These are phyloP conservation scores for Brachionus calyciflorus DNA, from an alignment of 1,140 invertebrate species.

Conservation along the genomic window DNA sequence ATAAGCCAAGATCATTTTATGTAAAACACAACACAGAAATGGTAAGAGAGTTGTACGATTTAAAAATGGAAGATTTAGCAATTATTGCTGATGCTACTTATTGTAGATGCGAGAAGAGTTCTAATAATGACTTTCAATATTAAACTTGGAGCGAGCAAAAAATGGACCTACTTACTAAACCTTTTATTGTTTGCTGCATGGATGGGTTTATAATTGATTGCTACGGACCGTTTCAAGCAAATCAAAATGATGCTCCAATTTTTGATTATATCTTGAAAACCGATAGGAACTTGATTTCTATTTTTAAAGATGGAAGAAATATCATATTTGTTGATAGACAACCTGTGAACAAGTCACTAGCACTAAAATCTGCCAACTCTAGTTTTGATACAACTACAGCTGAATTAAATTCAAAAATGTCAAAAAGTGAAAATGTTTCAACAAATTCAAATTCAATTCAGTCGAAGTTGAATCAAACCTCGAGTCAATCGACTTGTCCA, in stretches of 20 bases:
- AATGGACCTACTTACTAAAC: not conserved
- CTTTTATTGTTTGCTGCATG: not conserved
- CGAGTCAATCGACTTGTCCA: too few species aligned
- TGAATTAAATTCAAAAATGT: too few species aligned
- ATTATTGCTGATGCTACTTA: not conserved
- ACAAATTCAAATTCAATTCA: too few species aligned
- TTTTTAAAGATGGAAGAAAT: too few species aligned
- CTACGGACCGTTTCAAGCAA: not conserved
- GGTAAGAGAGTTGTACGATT: not conserved
- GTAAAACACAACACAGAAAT: not conserved
- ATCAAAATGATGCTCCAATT: not conserved
- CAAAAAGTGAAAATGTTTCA: too few species aligned
- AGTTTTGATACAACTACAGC: too few species aligned
- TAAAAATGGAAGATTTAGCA: not conserved
- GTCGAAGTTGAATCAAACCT: too few species aligned
- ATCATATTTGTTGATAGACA: too few species aligned
- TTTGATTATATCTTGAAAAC: not conserved
- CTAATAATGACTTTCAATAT: conserved; percentile 24
- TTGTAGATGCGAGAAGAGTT: not conserved
- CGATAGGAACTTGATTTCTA: not conserved
- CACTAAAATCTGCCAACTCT: too few species aligned
- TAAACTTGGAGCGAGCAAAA: not conserved
- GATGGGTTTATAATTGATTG: conserved; percentile 12
- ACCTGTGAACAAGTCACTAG: too few species aligned
- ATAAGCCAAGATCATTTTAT: not conserved